Evolutionary conservation across 2,888 invertebrate species (phyloP), one percentile per base, ranked within the genome.

Genomic region (Copidosoma aretas): DNA sequence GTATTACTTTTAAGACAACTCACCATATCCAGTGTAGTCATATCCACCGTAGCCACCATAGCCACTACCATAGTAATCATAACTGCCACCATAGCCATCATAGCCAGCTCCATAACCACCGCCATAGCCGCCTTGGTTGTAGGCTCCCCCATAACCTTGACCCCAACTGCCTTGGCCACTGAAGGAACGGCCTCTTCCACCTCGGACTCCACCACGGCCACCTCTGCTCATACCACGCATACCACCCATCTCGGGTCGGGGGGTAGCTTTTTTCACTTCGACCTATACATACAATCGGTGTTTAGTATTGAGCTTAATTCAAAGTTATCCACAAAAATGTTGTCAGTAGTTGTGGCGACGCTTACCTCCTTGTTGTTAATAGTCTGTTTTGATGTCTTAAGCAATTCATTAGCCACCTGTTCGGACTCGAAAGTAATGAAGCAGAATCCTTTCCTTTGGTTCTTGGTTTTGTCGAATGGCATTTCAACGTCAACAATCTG

Each of bases 351-450:
- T 52, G 19, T n/a, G 74, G 1, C n/a, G 19, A 21, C 12, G 83
- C 86, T 81, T 80, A 93, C 93, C 89, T 97, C 96, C 86, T 96
- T 95, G 75, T 94, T 95, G 75, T 92, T 93, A 77, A 97, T 95
- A 63, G 91, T 93, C 84, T 96, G 96, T 85, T 96, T 97, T 17
- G 95, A 93, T 63, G 93, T 93, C 84, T 95, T 96, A 71, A 95
- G 86, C 63, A 96, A 87, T 84, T 95, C 95, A 80, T 94, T 94
- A 41, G 96, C 96, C 64, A 95, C 93, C 84, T 94, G 93, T 85
- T 97, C 97, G 41, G 94, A 94, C 83, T 98, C 97, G 81, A 97
- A 98, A 75, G 97, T 97, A 83, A 98, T 95, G 85, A 98, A 98
- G 84, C 97, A 97, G 88, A 98, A 98, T 71, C 94, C 95, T 87